phyloP scores from a whole-genome alignment of 2,113 vertebrate genomes.

The Crotalus helleri region DNA sequence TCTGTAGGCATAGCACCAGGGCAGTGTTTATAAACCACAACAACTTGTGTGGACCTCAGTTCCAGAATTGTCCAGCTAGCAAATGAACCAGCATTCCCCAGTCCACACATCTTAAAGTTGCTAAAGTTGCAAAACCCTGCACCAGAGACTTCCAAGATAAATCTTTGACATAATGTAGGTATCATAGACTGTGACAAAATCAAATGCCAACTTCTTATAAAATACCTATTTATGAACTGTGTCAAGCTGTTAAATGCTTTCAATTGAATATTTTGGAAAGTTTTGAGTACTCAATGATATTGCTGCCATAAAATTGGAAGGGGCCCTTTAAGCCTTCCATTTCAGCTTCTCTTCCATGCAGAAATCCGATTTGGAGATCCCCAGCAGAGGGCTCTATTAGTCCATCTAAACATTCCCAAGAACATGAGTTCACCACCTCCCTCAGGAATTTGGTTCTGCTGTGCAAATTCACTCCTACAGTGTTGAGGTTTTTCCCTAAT shows the following conservation, averaged over 20 bases:
- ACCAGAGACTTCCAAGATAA: background rate
- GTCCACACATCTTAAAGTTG: background rate
- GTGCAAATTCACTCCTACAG: background rate
- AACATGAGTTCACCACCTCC: background rate
- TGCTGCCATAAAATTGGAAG: background rate
- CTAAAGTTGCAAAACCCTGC: background rate
- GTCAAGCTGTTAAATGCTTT: background rate
- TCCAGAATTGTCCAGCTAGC: background rate
- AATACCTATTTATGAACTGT: background rate
- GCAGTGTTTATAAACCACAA: background rate
- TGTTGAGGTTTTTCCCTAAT: background rate
- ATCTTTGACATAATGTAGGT: background rate
- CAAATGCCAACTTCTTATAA: background rate
- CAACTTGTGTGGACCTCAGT: background rate
- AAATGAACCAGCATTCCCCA: background rate
- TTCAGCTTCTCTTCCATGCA: background rate
- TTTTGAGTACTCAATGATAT: background rate
- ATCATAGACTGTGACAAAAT: background rate
- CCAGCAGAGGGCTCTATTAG: background rate
- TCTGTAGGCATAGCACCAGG: background rate
- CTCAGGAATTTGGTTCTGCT: background rate
- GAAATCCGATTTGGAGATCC: background rate
- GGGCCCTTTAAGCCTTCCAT: background rate
- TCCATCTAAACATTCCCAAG: background rate
- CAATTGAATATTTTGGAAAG: background rate